Evolutionary conservation across 2,113 vertebrate genomes (phyloP).

Genomic region (Lichenostomus cassidix): DNA sequence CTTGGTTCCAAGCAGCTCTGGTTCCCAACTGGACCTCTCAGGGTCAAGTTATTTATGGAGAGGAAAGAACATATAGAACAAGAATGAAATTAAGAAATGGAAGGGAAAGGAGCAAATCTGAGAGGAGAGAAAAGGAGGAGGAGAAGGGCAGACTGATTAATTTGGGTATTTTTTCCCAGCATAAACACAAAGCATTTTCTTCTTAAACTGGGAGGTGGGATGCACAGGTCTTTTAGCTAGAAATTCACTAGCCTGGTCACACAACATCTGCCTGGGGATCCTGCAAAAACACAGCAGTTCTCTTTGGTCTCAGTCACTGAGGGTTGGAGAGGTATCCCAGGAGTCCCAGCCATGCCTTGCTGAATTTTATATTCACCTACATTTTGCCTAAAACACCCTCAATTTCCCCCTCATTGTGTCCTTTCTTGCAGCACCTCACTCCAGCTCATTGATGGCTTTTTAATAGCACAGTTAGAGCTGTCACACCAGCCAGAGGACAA

Average conservation of each 20-base stretch:
- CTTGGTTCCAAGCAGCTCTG: neutral
- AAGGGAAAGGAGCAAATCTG: neutral
- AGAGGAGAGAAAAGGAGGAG: neutral
- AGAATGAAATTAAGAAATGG: neutral
- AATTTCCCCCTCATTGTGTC: neutral
- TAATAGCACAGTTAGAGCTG: conserved; percentile 51
- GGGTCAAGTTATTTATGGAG: neutral
- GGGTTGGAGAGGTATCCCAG: neutral
- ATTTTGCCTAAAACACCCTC: neutral
- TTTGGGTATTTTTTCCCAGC: neutral
- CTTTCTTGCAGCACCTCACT: neutral
- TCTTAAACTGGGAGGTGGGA: neutral
- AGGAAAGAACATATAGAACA: neutral
- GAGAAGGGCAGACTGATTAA: neutral
- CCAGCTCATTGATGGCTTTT: conserved; percentile 35
- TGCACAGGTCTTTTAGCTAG: neutral
- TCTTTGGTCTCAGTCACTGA: neutral
- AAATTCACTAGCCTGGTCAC: neutral
- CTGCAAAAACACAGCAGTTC: neutral
- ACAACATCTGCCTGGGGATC: neutral
- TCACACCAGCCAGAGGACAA: conserved; percentile 41
- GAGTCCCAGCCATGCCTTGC: neutral
- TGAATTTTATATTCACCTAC: neutral
- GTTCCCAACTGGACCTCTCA: neutral
- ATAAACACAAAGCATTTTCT: neutral